phyloP scores from a whole-genome alignment of 2,888 invertebrate species.

The Mesorhabditis sp. region DNA sequence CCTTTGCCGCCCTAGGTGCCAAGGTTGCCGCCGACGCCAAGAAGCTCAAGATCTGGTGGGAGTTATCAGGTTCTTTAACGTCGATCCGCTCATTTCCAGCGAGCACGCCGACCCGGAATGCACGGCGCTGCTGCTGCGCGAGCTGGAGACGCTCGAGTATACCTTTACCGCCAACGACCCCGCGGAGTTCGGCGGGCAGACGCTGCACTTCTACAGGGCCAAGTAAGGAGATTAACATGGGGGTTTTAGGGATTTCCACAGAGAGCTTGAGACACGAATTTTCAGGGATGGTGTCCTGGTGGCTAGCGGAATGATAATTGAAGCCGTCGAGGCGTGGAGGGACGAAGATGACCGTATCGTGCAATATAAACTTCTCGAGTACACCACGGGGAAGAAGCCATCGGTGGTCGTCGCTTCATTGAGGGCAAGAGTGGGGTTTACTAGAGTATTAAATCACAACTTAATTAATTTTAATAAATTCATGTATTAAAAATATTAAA shows the following conservation, averaged over 20 bases:
- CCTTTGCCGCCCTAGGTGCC: constrained; percentile 47
- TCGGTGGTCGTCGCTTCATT: constrained; percentile 28
- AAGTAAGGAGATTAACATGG: constrained; percentile 8
- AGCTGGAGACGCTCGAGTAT: constrained; percentile 34
- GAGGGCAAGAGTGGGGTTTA: constrained; percentile 17
- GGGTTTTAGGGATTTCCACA: neutral
- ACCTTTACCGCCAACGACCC: constrained; percentile 43
- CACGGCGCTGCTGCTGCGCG: constrained; percentile 35
- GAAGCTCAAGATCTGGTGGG: constrained; percentile 38
- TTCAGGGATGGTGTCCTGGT: constrained; percentile 22
- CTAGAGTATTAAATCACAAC: no score
- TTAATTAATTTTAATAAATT: no score
- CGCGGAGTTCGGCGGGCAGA: constrained; percentile 31
- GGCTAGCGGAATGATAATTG: constrained; percentile 42
- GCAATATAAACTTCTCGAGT: constrained; percentile 23
- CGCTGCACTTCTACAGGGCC: constrained; percentile 27
- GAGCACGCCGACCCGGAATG: constrained; percentile 38
- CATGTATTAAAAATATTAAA: no score
- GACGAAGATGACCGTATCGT: constrained; percentile 19
- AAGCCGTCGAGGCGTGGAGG: constrained; percentile 32
- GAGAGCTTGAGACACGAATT: neutral
- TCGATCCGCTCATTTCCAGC: constrained; percentile 16
- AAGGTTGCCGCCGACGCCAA: constrained; percentile 33
- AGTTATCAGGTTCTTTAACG: neutral
- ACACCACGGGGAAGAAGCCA: constrained; percentile 32